Conservation (phyloP, 1,140 invertebrate genomes). For the Thaumatotibia leucotreta region DNA sequence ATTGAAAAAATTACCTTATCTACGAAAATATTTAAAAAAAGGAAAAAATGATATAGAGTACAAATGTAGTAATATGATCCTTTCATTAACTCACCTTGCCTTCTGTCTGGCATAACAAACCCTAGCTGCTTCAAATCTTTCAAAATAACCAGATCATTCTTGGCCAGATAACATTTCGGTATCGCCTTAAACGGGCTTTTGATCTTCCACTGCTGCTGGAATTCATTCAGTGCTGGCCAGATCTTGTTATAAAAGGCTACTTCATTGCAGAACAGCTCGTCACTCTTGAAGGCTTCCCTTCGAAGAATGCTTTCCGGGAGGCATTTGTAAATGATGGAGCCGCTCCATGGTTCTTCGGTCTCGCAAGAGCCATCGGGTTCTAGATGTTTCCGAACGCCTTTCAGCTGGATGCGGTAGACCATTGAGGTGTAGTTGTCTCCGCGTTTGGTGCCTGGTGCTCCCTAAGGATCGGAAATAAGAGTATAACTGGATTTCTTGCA, state of each 20-base stretch:
- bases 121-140: slow-evolving; percentile 78
- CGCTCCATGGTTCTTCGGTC: slow-evolving; percentile 74
- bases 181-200: slow-evolving; percentile 78
- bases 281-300: slow-evolving; percentile 82
- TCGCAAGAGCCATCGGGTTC: slow-evolving; percentile 54
- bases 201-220: slow-evolving; percentile 73
- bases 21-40: neutral
- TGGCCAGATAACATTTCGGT: slow-evolving; percentile 81
- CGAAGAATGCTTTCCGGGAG: slow-evolving; percentile 80
- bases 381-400: slow-evolving; percentile 72
- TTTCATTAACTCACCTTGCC: slow-evolving; percentile 55
- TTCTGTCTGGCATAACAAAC: slow-evolving; percentile 83
- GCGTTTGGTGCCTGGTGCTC: slow-evolving; percentile 81
- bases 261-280: slow-evolving; percentile 83
- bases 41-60: neutral
- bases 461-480: slow-evolving; percentile 50
- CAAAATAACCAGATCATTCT: slow-evolving; percentile 80
- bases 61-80: no score
- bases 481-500: no score
- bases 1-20: no score
- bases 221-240: slow-evolving; percentile 79
- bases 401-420: slow-evolving; percentile 80
- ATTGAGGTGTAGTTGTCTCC: slow-evolving; percentile 86
- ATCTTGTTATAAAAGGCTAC: slow-evolving; percentile 84
- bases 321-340: slow-evolving; percentile 83